Evolutionary conservation across 2,888 invertebrate species (phyloP), one percentile per base, ranked within the genome.

Genomic region (Neoascia interrupta): DNA sequence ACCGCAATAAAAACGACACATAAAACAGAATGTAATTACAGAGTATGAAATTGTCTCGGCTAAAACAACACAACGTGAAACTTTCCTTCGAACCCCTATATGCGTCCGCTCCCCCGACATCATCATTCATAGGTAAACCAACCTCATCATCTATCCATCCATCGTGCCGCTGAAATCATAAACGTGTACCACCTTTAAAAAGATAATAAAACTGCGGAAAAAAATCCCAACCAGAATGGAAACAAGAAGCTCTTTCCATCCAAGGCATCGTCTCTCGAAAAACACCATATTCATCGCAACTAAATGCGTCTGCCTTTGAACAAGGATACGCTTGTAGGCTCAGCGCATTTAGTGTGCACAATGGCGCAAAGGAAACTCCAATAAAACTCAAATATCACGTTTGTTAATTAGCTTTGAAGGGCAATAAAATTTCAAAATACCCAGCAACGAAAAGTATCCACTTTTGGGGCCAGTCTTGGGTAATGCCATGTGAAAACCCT

Each of bases 371-470:
- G 34, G 16, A 80, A 79, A 80, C 63, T 74, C 68, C 63, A 80
- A 80, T 80, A 80, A 79, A 79, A 79, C 73, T 79, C 73, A 73
- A 74, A 74, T 80, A 81, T 81, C 49, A 79, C 73, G 76, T 81
- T 80, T 72, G 64, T 86, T 87, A 87, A 87, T 87, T 87, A 87
- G 86, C 85, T 86, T 85, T 85, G 84, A 85, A 86, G 83, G 84
- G 86, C 85, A 86, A 87, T 87, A 87, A 87, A 87, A 87, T 85
- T 82, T 83, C 81, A 82, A 82, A 81, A 81, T 81, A 81, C 74
- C 73, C 53, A 47, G 28, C 68, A 64, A 73, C 58, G 28, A 41
- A 36, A 51, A 37, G 43, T 39, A 13, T 26, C 15, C 11, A 26
- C 4, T 47, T 16, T 31, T 26, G 11, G 28, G 5, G 3, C 36